These are phyloP conservation scores for Cephus nigrinus DNA, from an alignment of 2,888 invertebrate genomes.

Conservation along the genomic window DNA sequence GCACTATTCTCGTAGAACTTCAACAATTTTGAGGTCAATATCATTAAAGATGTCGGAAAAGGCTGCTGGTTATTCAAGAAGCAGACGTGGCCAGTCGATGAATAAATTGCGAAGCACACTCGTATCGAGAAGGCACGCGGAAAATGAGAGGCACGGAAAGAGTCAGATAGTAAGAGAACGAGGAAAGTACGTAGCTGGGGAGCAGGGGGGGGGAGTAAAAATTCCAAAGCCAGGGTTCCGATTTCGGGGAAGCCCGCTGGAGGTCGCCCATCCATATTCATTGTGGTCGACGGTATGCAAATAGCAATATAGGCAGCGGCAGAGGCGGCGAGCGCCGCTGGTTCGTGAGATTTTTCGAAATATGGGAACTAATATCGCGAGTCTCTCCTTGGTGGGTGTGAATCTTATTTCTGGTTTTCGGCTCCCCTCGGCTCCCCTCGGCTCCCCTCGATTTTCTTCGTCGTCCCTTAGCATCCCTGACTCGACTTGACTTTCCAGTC, in stretches of 20 bases:
- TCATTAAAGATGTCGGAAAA: too few relatives aligned
- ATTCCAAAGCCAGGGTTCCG: background rate
- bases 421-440: background rate
- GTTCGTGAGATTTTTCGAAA: constrained; percentile 20
- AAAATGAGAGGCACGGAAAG: too few relatives aligned
- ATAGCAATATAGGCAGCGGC: constrained; percentile 12
- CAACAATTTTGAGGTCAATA: too few relatives aligned
- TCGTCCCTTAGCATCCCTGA: too few relatives aligned
- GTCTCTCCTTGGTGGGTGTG: constrained; percentile 15
- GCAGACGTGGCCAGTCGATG: background rate
- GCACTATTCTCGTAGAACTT: too few relatives aligned
- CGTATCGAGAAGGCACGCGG: constrained; percentile 5
- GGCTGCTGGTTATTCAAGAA: too few relatives aligned
- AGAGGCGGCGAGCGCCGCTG: constrained; percentile 1
- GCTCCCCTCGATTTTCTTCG: background rate
- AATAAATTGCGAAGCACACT: background rate
- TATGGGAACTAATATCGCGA: constrained; percentile 19
- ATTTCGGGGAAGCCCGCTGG: background rate
- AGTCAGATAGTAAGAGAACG: background rate
- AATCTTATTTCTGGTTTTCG: constrained; percentile 1
- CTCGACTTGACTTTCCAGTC: too few relatives aligned
- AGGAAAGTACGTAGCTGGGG: background rate
- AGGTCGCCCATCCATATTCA: constrained; percentile 6
- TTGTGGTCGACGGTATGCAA: constrained; percentile 12
- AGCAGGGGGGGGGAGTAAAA: background rate